Evolutionary conservation across 2,888 invertebrate species (phyloP).

Genomic region (Isotomurus palustris): DNA sequence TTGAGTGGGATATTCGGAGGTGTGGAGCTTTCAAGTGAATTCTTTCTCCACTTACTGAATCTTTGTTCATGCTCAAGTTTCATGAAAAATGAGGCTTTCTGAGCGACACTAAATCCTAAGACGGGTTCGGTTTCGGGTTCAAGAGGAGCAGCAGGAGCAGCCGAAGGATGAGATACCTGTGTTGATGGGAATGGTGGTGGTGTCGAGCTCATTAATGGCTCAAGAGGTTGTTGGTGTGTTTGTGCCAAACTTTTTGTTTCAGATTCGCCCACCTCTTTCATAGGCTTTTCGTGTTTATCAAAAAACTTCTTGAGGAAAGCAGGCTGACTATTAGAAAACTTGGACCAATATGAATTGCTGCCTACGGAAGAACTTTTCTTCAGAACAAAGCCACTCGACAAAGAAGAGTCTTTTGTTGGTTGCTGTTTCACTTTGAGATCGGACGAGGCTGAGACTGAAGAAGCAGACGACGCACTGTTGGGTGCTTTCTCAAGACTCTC

Average conservation of each 20-base stretch:
- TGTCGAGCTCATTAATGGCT: not conserved
- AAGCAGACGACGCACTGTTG: not conserved
- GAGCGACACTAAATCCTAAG: constrained; percentile 40
- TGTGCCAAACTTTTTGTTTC: no score
- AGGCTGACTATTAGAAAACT: constrained; percentile 38
- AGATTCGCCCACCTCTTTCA: not conserved
- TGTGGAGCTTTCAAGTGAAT: constrained; percentile 22
- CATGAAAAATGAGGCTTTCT: constrained; percentile 45
- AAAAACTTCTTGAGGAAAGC: constrained; percentile 41
- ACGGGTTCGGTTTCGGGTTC: constrained; percentile 24
- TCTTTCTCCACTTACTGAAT: constrained; percentile 44
- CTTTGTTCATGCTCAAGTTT: constrained; percentile 44
- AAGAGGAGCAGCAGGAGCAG: not conserved
- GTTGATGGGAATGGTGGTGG: not conserved
- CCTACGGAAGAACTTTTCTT: constrained; percentile 45
- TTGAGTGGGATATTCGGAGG: not conserved
- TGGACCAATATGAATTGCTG: constrained; percentile 43
- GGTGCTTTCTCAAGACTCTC: constrained; percentile 29
- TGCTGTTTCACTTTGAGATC: not conserved
- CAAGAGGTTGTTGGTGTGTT: not conserved
- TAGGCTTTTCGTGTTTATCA: constrained; percentile 23
- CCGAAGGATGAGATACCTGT: not conserved
- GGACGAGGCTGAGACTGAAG: no score
- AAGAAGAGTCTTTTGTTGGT: constrained; percentile 7
- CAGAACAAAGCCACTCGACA: constrained; percentile 26